Evolutionary conservation across 1,140 invertebrate species (phyloP).

Genomic region (Drosophila tropicalis): DNA sequence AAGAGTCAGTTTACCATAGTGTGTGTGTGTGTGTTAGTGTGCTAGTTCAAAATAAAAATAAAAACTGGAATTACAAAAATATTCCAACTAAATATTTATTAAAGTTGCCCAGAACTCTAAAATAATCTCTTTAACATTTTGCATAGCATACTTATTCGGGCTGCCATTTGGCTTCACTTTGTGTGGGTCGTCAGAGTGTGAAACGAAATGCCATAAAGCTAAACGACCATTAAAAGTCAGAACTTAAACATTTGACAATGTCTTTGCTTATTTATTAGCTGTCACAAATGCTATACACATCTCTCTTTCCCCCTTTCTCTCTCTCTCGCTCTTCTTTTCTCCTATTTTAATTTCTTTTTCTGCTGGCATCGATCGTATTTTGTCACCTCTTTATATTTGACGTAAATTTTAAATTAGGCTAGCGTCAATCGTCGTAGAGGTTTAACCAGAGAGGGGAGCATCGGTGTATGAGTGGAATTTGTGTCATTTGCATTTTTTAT

Average conservation of each 20-base stretch:
- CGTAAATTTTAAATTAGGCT: neutral
- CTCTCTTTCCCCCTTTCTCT: too few species aligned
- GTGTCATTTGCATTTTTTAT: conserved; percentile 67
- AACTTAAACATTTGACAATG: too few species aligned
- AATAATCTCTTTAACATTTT: neutral
- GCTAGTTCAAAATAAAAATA: neutral
- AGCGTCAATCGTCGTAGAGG: conserved; percentile 10
- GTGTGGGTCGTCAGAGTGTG: too few species aligned
- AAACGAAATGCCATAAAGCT: too few species aligned
- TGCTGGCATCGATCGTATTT: conserved; percentile 1
- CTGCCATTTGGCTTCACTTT: neutral
- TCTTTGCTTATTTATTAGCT: too few species aligned
- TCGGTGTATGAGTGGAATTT: conserved; percentile 27
- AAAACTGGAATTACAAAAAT: conserved; percentile 9
- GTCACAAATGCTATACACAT: too few species aligned
- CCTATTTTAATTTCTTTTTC: neutral
- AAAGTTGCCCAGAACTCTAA: neutral
- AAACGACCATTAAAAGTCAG: too few species aligned
- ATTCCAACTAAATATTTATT: neutral
- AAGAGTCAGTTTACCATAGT: conserved; percentile 11
- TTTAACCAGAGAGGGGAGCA: neutral
- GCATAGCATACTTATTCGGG: neutral
- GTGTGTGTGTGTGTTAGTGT: neutral
- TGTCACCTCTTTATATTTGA: conserved; percentile 4
- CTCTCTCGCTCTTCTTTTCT: too few species aligned